Evolutionary conservation across 2,888 invertebrate species (phyloP), one percentile per base, ranked within the genome.

Genomic region (Mythimna ferrago): DNA sequence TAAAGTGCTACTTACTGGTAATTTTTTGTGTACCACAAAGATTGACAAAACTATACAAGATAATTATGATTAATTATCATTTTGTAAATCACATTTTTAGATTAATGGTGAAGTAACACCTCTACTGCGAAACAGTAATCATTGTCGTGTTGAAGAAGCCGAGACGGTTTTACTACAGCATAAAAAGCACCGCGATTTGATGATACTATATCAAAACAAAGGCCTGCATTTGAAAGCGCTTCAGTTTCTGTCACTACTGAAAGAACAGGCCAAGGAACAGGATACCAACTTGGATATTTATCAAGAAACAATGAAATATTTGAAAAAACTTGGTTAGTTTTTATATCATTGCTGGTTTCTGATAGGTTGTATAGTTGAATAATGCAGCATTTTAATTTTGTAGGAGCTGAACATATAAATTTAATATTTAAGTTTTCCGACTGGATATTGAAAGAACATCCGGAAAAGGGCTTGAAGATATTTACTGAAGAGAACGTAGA

Each of bases 91-190:
- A 26, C 19, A 9, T 73, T 87, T 96, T 53, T 92, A 99, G 98
- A 99, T 99, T 0, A 99, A 99, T 92, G 99, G 99, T 94, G 99
- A 99, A 67, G 98, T 99, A 2, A 98, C 99, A 0, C 98, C 99
- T 0, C 95, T 99, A 16, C 95, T 99, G 44, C 97, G 99, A 3
- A 95, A 99, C 21, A 66, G 11, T 38, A 99, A 99, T 93, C 98
- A 99, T 91, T 99, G 99, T 90, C 98, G 99, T 86, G 94, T 99
- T 32, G 98, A 98, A 71, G 99, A 99, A 94, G 98, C 99, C 0
- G 99, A 99, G 91, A 97, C 98, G 88, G 98, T 98, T 0, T 95
- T 99, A 51, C 97, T 98, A 82, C 98, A 98, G 89, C 97, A 98
- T 92, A 98, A 98, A 72, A 99, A 99, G 93, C 98, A 98, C 90